phyloP scores from a whole-genome alignment of 2,113 vertebrate species.

The Lucifuga dentata region DNA sequence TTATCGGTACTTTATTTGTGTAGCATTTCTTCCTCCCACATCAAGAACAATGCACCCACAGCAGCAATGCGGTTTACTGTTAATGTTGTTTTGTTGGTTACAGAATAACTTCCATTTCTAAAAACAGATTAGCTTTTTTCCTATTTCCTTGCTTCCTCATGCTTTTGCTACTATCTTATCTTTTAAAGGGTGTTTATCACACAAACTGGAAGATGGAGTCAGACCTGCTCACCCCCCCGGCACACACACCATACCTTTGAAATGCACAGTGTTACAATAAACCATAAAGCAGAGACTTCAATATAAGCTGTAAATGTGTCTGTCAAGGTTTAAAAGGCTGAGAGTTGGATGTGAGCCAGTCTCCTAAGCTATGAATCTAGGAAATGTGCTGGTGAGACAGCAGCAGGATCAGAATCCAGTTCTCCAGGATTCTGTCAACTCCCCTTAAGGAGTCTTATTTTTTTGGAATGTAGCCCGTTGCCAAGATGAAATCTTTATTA shows the following conservation, averaged over 20 bases:
- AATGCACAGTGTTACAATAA: slow-evolving; percentile 19
- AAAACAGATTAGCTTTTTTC: slow-evolving; percentile 26
- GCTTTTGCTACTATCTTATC: slow-evolving; percentile 7
- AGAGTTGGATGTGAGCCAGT: slow-evolving; percentile 12
- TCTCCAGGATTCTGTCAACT: neutral
- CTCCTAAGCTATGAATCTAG: slow-evolving; percentile 17
- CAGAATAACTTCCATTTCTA: slow-evolving; percentile 13
- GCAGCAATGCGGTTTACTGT: too few species aligned
- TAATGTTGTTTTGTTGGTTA: too few species aligned
- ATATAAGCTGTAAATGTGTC: slow-evolving; percentile 24
- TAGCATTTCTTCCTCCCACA: too few species aligned
- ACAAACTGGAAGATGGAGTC: slow-evolving; percentile 10
- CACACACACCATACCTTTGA: neutral
- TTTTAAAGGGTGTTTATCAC: slow-evolving; percentile 32
- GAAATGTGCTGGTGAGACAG: slow-evolving; percentile 6
- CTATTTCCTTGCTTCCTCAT: slow-evolving; percentile 20
- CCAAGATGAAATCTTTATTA: slow-evolving; percentile 10
- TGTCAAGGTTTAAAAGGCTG: slow-evolving; percentile 28
- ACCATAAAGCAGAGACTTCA: slow-evolving; percentile 5
- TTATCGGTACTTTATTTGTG: too few species aligned
- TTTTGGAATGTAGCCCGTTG: neutral
- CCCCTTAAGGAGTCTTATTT: neutral
- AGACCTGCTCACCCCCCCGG: slow-evolving; percentile 11
- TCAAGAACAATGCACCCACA: too few species aligned
- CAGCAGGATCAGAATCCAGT: neutral